Base-by-base conservation (phyloP, 2,113 vertebrate species). In the Campylomormyrus tamandua region DNA sequence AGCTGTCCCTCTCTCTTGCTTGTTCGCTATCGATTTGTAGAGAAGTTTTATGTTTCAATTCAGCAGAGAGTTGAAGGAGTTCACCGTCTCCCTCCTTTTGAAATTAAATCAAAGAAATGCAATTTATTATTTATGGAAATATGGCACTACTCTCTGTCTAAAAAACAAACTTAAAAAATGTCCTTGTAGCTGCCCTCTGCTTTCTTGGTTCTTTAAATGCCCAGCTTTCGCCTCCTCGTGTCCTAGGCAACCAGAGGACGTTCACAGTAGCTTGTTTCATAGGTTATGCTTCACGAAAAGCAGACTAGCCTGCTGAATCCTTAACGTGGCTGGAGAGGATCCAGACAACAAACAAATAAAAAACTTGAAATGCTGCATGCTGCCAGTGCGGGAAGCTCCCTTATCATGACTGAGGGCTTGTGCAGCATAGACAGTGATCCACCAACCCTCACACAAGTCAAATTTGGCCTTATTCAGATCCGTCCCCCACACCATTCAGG, bases 71-170 rank as follows among this genome's bases (percentile, higher is more conserved):
- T 39, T 87, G 85, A 56, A 87, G 48, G 85, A 87, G 50, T 87
- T 87, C 85, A 87, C 45, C 27, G 31, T 87, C 85, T 87, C 50
- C 50, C 85, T 87, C 31, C 27, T 87, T 87, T 87, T 87, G 85
- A 53, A 87, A 87, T 87, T 42, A 87, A 87, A 87, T 87, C 85
- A 87, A 87, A 87, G 85, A 87, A 87, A 87, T 87, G 85, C 85
- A 87, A 87, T 87, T 87, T 87, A 87, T 87, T 87, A 87, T 87
- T 87, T 87, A 87, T 87, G 85, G 49, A 87, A 87, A 87, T 87
- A 87, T 87, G 50, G 85, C 50, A 87, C 49, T 87, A 17, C 50
- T 87, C 50, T 87, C 85, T 27, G 31, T 39, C 7, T 39, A 87
- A 35, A 87, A 87, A 87, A 87, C 85, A 87, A 87, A 56, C 85